These are phyloP conservation scores for Coilia nasus DNA, from an alignment of 2,797 vertebrate species.

Conservation along the genomic window DNA sequence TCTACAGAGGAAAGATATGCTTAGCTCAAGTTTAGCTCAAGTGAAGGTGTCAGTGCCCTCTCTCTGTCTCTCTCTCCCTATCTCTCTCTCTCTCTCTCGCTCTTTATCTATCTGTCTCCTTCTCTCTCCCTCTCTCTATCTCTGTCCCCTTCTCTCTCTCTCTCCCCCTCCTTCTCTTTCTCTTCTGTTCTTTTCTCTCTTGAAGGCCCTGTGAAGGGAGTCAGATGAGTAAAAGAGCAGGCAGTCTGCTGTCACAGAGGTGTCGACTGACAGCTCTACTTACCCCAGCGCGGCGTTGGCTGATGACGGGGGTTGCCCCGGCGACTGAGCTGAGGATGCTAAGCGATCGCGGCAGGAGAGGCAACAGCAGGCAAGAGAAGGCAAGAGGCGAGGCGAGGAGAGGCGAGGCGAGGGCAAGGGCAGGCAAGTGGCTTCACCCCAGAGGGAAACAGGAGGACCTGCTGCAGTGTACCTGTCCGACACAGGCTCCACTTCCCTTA, in stretches of 20 bases:
- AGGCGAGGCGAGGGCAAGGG: not conserved
- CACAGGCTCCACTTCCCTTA: constrained; percentile 52
- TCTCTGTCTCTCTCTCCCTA: not conserved
- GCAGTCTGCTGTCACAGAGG: constrained; percentile 28
- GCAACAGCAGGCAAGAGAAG: not conserved
- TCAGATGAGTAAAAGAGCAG: not conserved
- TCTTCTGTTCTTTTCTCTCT: not conserved
- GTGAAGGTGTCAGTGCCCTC: not conserved
- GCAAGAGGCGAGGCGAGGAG: not conserved
- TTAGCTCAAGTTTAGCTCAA: not conserved
- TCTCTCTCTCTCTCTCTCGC: too few species aligned
- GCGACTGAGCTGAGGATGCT: constrained; percentile 68
- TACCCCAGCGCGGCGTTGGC: constrained; percentile 65
- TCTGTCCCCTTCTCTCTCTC: too few species aligned
- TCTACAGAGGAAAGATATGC: not conserved
- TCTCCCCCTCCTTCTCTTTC: too few species aligned
- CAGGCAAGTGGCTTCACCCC: not conserved
- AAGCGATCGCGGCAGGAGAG: constrained; percentile 20
- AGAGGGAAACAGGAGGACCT: constrained; percentile 5
- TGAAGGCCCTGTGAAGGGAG: not conserved
- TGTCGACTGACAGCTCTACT: constrained; percentile 49
- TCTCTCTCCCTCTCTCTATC: not conserved
- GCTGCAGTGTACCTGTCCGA: constrained; percentile 48
- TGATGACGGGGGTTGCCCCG: constrained; percentile 61
- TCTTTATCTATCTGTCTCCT: too few species aligned